Base-by-base conservation (phyloP, 2,797 vertebrate species). In the Periophthalmus magnuspinnatus region DNA sequence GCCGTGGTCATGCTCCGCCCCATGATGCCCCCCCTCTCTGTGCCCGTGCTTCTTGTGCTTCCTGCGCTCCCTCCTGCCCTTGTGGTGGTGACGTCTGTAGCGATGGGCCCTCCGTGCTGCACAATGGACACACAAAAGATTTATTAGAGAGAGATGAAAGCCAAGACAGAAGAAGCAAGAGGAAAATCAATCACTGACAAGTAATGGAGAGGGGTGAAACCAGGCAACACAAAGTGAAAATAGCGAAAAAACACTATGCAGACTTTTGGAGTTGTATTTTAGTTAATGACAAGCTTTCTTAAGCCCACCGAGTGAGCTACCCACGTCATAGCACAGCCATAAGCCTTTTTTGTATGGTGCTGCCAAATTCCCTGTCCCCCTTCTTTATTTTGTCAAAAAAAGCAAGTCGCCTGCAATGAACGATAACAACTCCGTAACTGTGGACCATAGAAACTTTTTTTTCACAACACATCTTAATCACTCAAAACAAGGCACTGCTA, bases 21-120 rank as follows among this genome's bases (percentile, higher is more conserved):
- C 90, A 67, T 89, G 91, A 84, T 82, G 89, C 7, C 90, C 87
- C 14, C 90, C 86, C 72, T 89, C 90, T 77, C 92, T 88, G 76
- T 91, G 91, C 74, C 90, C 88, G 32, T 94, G 93, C 83, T 88
- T 91, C 91, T 89, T 94, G 91, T 94, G 96, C 95, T 96, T 98
- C 82, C 96, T 93, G 89, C 93, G 94, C 87, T 98, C 96, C 81
- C 95, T 95, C 84, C 86, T 94, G n/a, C 93, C 90, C 91, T 95
- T 95, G 93, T 94, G 96, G 84, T 93, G 96, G 79, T 92, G 96
- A 72, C 96, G 94, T 48, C 96, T 93, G 77, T 93, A 94, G 58
- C 96, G 95, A 81, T 97, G 96, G 36, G 95, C 94, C 81, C 95
- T 91, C 77, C 95, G 93, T 80, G 96, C 96, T 97, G 88, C 72